These are phyloP conservation scores for Embiotoca jacksoni DNA, from an alignment of 2,113 vertebrate species.

Conservation along the genomic window DNA sequence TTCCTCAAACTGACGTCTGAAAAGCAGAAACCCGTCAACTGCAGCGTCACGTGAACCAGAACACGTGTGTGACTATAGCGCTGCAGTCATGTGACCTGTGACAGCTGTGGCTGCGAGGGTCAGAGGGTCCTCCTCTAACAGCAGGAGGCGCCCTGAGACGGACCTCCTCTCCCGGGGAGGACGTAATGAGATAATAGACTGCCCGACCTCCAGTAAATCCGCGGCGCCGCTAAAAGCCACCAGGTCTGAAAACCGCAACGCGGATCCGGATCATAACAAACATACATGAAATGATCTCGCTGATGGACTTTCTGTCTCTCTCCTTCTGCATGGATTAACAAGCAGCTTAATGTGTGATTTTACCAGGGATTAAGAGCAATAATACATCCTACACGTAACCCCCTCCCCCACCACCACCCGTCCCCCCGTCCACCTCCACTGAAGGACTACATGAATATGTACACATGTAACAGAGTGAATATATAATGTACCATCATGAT, in stretches of 20 bases:
- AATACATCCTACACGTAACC: conserved; percentile 57
- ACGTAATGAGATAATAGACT: conserved; percentile 26
- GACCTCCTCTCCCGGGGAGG: not conserved
- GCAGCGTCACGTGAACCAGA: no score
- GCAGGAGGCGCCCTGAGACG: not conserved
- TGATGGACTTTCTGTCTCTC: conserved; percentile 36
- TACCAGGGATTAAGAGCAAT: conserved; percentile 71
- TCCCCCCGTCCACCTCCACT: conserved; percentile 16
- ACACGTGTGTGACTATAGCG: not conserved
- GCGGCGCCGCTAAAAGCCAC: conserved; percentile 29
- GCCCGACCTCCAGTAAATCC: conserved; percentile 38
- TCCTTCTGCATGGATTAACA: conserved; percentile 72
- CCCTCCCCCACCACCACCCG: conserved; percentile 14
- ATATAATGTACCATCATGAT: not conserved
- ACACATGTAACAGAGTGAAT: not conserved
- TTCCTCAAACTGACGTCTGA: not conserved
- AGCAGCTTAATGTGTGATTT: conserved; percentile 77
- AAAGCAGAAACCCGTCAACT: not conserved
- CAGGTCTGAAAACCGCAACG: conserved; percentile 50
- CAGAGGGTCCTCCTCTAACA: not conserved
- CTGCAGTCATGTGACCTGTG: not conserved
- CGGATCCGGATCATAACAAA: conserved; percentile 23
- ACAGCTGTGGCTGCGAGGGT: not conserved
- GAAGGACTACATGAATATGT: not conserved
- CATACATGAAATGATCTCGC: conserved; percentile 53